These are phyloP conservation scores for Linnaemya vulpina DNA, from an alignment of 2,888 invertebrate genomes.

Conservation along the genomic window DNA sequence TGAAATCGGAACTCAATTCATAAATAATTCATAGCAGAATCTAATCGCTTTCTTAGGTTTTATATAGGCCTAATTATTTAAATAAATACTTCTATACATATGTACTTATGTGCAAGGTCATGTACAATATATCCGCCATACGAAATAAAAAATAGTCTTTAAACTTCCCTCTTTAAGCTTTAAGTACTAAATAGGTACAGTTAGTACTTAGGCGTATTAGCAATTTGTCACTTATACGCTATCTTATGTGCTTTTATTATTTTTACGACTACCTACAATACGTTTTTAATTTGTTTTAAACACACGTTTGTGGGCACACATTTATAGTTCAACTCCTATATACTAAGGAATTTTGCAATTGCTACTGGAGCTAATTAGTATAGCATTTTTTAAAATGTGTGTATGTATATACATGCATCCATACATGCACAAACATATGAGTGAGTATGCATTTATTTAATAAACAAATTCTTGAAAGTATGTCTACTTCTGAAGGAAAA, in stretches of 20 bases:
- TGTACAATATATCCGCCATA: too few relatives aligned
- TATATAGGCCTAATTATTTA: too few relatives aligned
- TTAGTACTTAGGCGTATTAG: constrained; percentile 59
- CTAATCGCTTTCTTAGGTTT: too few relatives aligned
- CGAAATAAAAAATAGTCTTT: too few relatives aligned
- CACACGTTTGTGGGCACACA: not conserved
- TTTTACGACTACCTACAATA: not conserved
- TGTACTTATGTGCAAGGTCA: too few relatives aligned
- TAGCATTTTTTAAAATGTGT: not conserved
- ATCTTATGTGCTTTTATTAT: constrained; percentile 4
- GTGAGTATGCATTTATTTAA: not conserved
- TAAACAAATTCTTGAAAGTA: too few relatives aligned
- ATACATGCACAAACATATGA: not conserved
- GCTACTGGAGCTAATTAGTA: not conserved
- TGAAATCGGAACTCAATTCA: too few relatives aligned
- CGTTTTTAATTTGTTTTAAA: not conserved
- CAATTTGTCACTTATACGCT: constrained; percentile 69
- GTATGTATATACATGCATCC: not conserved
- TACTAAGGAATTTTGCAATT: not conserved
- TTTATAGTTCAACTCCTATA: too few relatives aligned
- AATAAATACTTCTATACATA: too few relatives aligned
- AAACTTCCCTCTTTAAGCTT: too few relatives aligned
- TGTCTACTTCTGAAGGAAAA: not conserved
- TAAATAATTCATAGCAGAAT: too few relatives aligned
- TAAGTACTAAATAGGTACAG: constrained; percentile 49